A percentile compares a stretch with the other conserved stretches of the same genome.
Conservation (phyloP, 2,797 vertebrate species). For the Thalassophryne amazonica region DNA sequence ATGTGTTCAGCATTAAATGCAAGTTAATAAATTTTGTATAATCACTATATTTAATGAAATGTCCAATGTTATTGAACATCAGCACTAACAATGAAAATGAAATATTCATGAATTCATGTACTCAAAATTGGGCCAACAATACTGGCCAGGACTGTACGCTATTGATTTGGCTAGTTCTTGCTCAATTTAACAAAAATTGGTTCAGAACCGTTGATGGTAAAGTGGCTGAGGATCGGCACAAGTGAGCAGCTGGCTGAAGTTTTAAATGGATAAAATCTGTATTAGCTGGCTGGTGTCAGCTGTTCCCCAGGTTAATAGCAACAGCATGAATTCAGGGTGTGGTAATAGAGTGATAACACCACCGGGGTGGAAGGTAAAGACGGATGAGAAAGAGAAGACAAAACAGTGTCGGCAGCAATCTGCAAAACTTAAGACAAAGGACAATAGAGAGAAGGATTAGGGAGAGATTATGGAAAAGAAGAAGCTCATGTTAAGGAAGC, state of each 20-base stretch:
- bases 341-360: slow-evolving; percentile 51
- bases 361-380: not conserved
- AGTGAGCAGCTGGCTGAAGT: slow-evolving; percentile 16
- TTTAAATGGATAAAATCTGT: slow-evolving; percentile 35
- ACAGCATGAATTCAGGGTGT: slow-evolving; percentile 38
- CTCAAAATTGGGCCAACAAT: too few relatives aligned
- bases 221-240: not conserved
- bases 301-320: slow-evolving; percentile 47
- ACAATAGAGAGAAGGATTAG: slow-evolving; percentile 17
- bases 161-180: too few relatives aligned
- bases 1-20: too few relatives aligned
- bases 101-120: too few relatives aligned
- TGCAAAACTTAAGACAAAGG: not conserved
- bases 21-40: too few relatives aligned
- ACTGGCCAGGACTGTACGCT: too few relatives aligned
- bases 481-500: not conserved
- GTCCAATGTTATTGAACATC: too few relatives aligned
- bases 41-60: too few relatives aligned
- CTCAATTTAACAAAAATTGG: not conserved
- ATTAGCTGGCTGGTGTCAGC: slow-evolving; percentile 39
- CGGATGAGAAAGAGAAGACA: not conserved
- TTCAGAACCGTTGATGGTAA: slow-evolving; percentile 14
- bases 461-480: slow-evolving; percentile 15
- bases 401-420: not conserved
- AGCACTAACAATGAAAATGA: too few relatives aligned